phyloP scores from a whole-genome alignment of 2,113 vertebrate species.

The Hemiscyllium ocellatum region DNA sequence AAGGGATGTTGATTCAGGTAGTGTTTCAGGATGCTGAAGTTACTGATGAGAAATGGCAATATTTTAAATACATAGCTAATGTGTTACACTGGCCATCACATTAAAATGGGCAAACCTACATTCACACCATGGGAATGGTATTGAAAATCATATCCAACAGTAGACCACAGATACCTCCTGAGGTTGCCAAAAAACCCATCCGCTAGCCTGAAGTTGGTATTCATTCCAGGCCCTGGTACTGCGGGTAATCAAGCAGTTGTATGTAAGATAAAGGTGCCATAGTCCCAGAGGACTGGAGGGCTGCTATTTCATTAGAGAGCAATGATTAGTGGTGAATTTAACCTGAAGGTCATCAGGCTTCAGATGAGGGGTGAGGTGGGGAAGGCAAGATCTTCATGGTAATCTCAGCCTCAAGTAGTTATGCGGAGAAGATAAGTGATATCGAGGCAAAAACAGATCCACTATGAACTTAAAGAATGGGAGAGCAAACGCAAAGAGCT shows the following conservation, averaged over 20 bases:
- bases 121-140: not conserved
- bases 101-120: not conserved
- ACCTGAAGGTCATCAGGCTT: too few species aligned
- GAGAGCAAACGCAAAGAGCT: not conserved
- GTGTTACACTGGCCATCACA: not conserved
- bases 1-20: not conserved
- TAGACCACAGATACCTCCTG: not conserved
- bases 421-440: not conserved
- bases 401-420: not conserved
- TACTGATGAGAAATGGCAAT: not conserved
- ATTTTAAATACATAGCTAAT: not conserved
- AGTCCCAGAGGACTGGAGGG: too few species aligned
- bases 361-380: too few species aligned
- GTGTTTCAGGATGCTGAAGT: not conserved
- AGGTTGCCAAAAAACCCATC: not conserved
- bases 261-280: too few species aligned
- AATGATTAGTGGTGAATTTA: too few species aligned
- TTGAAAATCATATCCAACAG: not conserved
- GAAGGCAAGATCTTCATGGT: too few species aligned
- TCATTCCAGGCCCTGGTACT: too few species aligned
- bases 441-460: not conserved
- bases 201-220: too few species aligned
- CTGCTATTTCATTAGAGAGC: too few species aligned
- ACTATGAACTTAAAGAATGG: not conserved
- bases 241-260: too few species aligned